Base-by-base conservation (phyloP, 2,797 vertebrate genomes). In the Poliocrania exsul region DNA sequence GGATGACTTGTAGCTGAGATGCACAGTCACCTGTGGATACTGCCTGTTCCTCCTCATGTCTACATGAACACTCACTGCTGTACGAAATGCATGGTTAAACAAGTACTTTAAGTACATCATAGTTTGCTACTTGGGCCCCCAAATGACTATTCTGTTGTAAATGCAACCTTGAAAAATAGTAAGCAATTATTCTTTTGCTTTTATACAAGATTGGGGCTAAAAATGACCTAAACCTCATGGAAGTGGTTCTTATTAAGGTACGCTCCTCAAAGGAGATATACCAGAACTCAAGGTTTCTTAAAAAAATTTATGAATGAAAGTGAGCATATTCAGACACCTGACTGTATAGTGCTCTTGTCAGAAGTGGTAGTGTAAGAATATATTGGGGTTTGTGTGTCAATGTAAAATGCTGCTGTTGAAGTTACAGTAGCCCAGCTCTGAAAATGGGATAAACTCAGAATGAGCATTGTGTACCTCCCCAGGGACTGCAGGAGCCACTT, bases 281-380 rank as follows among this genome's bases (percentile, higher is more conserved):
- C 5, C 19, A 66, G 33, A 58, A 29, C 33, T 84, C 20, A 33
- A 16, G 25, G 28, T 42, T 57, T 60, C 28, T 60, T 86, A 28
- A 40, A 80, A 85, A 54, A 12, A 5, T 47, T 77, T 80, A 10
- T 77, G 72, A 74, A 38, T 53, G 44, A 56, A 70, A 73, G 17
- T n/a, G 23, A 35, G 35, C 0, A 0, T 53, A 26, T 8, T 58
- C 47, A 38, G 20, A 38, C 18, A 49, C 60, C 54, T 84, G 51
- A 29, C 37, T 66, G 69, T 9, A 13, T 12, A 18, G 24, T 25
- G 40, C 28, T 70, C 64, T 62, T 70, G 37, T 66, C 58, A 51
- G 46, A 51, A 80, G 33, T 50, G 40, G 74, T 51, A n/a, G 82
- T 2, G 6, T 14, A 29, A 51, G 47, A 49, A 33, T 9, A 3